These are phyloP conservation scores for Drosophila novamexicana DNA, from an alignment of 1,140 invertebrate genomes.

Conservation along the genomic window DNA sequence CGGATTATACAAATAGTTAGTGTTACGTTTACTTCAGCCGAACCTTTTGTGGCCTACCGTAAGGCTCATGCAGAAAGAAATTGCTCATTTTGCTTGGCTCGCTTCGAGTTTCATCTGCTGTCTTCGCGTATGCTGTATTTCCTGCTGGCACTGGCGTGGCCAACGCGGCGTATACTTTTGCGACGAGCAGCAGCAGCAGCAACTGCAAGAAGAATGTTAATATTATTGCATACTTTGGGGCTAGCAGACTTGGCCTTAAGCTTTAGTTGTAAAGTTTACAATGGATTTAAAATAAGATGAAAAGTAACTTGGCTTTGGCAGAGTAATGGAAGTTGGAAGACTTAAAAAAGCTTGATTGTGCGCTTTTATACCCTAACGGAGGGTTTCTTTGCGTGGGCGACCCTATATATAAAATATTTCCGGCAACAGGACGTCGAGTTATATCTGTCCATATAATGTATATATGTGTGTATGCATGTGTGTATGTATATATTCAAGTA, in stretches of 20 bases:
- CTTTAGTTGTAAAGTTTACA: neutral
- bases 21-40: neutral
- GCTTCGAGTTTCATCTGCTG: conserved; percentile 28
- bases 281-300: neutral
- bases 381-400: too few relatives aligned
- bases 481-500: too few relatives aligned
- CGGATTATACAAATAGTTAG: neutral
- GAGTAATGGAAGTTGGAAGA: too few relatives aligned
- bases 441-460: too few relatives aligned
- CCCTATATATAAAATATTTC: too few relatives aligned
- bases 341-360: too few relatives aligned
- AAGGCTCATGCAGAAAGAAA: conserved; percentile 72
- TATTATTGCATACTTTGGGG: conserved; percentile 35
- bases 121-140: conserved; percentile 43
- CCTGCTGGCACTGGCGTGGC: conserved; percentile 28
- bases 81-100: conserved; percentile 50
- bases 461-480: too few relatives aligned
- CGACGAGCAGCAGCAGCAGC: conserved; percentile 47
- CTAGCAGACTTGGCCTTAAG: neutral
- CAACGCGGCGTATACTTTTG: conserved; percentile 70
- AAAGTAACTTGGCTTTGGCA: neutral
- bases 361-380: too few relatives aligned
- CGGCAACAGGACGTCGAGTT: too few relatives aligned
- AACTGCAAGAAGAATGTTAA: neutral
- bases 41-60: conserved; percentile 58